These are phyloP conservation scores for Ormyrus nitidulus DNA, from an alignment of 2,888 invertebrate genomes.

Conservation along the genomic window DNA sequence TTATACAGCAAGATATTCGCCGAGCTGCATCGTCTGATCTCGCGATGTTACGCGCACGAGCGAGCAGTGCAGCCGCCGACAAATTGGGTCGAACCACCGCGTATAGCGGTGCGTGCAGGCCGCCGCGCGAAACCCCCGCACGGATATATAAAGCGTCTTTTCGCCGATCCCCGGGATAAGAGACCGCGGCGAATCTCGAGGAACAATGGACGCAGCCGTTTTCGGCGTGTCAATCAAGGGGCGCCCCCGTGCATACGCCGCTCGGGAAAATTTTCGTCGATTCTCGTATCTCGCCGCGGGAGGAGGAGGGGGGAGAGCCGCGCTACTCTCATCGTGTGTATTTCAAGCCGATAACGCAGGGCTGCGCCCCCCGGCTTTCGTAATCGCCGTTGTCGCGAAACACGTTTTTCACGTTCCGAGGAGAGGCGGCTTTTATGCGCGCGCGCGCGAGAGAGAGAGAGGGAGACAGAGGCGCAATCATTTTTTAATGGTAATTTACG, in stretches of 20 bases:
- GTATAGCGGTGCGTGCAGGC: not conserved
- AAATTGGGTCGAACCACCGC: constrained; percentile 22
- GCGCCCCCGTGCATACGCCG: too few relatives aligned
- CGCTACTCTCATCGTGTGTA: constrained; percentile 1
- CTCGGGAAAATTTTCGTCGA: constrained; percentile 44
- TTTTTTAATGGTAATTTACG: constrained; percentile 51
- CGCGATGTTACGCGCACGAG: not conserved
- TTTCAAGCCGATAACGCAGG: not conserved
- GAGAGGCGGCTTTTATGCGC: constrained; percentile 2
- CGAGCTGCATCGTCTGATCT: constrained; percentile 26
- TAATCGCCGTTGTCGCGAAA: constrained; percentile 52
- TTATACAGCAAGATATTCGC: constrained; percentile 4
- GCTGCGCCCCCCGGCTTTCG: constrained; percentile 31
- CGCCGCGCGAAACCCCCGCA: too few relatives aligned
- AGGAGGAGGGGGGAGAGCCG: not conserved
- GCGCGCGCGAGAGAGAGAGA: too few relatives aligned
- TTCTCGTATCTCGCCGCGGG: constrained; percentile 24
- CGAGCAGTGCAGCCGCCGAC: constrained; percentile 22
- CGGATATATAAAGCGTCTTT: not conserved
- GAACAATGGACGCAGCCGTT: constrained; percentile 31
- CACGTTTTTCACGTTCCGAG: constrained; percentile 49
- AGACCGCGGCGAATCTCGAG: not conserved
- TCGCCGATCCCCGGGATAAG: not conserved
- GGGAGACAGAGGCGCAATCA: not conserved
- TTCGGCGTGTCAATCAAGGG: constrained; percentile 47